A percentile compares a stretch with the other conserved stretches of the same genome.
phyloP scores from a whole-genome alignment of 2,888 invertebrate genomes.

The Eristalis intricaria region DNA sequence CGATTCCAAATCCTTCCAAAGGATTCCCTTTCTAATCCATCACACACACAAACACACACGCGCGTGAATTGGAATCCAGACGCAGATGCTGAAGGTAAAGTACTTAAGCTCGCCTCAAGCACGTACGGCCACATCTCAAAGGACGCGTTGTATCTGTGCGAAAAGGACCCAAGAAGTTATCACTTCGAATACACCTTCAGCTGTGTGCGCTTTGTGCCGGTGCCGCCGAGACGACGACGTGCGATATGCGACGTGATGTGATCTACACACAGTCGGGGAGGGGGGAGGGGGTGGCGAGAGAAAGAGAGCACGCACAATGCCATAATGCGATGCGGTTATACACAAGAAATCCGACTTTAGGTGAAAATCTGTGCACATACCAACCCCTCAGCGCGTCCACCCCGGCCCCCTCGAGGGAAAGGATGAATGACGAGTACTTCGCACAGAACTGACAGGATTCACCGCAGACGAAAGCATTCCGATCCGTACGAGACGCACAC shows the following conservation, averaged over 20 bases:
- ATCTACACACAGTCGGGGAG: not conserved
- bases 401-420: not conserved
- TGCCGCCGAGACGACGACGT: not conserved
- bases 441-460: constrained; percentile 2
- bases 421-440: not conserved
- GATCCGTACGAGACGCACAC: constrained; percentile 19
- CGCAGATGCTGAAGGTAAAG: not conserved
- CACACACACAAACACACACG: not conserved
- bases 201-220: not conserved
- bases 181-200: constrained; percentile 21
- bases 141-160: not conserved
- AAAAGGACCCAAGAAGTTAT: constrained; percentile 56
- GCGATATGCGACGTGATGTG: not conserved
- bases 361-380: constrained; percentile 68
- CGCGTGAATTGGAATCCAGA: not conserved
- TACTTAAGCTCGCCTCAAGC: constrained; percentile 44
- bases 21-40: not conserved
- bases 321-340: constrained; percentile 61
- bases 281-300: too few relatives aligned
- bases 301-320: constrained; percentile 34
- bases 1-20: too few relatives aligned
- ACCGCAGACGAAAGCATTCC: constrained; percentile 51
- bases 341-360: constrained; percentile 64
- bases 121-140: constrained; percentile 1
- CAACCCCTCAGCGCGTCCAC: not conserved